Base-by-base conservation (phyloP, 2,888 invertebrate genomes). In the Hypolimnas misippus region DNA sequence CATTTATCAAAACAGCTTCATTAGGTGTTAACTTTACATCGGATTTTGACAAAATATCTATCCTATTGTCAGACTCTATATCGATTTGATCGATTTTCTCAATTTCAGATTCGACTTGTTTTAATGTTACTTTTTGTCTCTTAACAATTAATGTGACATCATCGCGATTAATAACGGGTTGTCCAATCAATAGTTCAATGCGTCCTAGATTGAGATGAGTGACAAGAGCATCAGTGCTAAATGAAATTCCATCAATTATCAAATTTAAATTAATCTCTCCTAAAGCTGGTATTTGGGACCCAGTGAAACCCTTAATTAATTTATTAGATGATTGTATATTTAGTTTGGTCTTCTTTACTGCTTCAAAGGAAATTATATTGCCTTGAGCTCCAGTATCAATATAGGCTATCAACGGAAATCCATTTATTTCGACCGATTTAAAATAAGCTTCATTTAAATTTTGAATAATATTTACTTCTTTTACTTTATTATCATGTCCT, bases 131-230 rank as follows among this genome's bases (percentile, higher is more conserved):
- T 25, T 25, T 2, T 25, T 25, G 25, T 25, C 25, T 5, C 5
- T 25, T 25, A 25, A 44, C 44, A 1, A 51, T 50, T 0, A 69
- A 25, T 7, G 72, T 53, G 19, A 72, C 63, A 1, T 62, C 59
- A 1, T 70, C 49, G 5, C 21, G 42, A 29, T 72, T 72, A 8
- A 72, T 73, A 0, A 75, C 46, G 1, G 74, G 74, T 40, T 76
- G 71, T 0, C 70, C 74, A 33, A 74, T 68, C 5, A 76, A 19
- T 16, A 76, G 17, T 29, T 63, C 38, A 0, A 74, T 58, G 0
- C 62, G 65, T 0, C 49, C 31, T 71, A 74, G 69, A 1, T 69
- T 57, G 10, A 66, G 44, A 40, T 69, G 38, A 0, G 65, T 59
- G 4, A 73, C 6, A 12, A 66, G 19, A 1, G 70, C 66, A 0